Evolutionary conservation across 2,113 vertebrate species (phyloP).

Genomic region (Tapirus terrestris): DNA sequence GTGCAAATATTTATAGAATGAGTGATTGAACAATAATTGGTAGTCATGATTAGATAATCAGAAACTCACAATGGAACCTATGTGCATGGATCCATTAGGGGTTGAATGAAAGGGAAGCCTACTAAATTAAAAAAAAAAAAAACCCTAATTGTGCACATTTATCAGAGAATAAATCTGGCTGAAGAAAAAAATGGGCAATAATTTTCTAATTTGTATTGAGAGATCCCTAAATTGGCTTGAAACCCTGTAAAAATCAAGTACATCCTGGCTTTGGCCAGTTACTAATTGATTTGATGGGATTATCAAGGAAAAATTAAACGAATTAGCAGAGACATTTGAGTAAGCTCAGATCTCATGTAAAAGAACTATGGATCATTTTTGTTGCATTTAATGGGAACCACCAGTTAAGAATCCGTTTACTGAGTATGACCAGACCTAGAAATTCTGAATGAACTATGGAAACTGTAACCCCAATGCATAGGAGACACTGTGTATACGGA

Average conservation of each 20-base stretch:
- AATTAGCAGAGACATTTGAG: not conserved
- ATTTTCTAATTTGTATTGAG: not conserved
- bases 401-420: not conserved
- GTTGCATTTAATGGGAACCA: not conserved
- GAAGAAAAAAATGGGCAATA: not conserved
- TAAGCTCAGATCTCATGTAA: not conserved
- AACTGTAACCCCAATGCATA: not conserved
- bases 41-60: not conserved
- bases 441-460: not conserved
- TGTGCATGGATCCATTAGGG: not conserved
- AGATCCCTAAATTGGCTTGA: slow-evolving; percentile 6
- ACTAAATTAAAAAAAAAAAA: not conserved
- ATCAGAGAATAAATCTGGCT: not conserved
- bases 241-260: not conserved
- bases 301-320: slow-evolving; percentile 15
- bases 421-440: not conserved
- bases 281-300: slow-evolving; percentile 26
- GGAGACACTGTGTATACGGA: not conserved
- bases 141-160: not conserved
- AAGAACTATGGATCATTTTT: not conserved
- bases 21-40: not conserved
- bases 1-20: not conserved
- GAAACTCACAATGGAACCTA: not conserved
- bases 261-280: not conserved
- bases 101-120: not conserved